A percentile compares a stretch with the other conserved stretches of the same genome.
phyloP scores from a whole-genome alignment of 2,113 vertebrate genomes.

The Phrynosoma platyrhinos region DNA sequence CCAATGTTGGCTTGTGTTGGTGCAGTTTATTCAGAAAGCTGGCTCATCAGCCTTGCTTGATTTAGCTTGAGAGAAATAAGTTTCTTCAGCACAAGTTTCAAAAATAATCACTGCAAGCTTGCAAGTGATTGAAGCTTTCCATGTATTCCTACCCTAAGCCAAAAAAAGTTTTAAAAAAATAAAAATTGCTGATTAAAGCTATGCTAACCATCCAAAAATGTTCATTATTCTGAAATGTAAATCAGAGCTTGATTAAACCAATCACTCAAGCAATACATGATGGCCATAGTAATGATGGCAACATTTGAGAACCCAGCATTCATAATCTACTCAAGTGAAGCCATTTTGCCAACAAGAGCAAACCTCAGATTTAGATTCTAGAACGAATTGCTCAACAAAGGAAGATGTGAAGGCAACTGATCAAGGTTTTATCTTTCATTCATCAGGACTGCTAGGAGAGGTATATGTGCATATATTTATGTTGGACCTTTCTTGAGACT shows the following conservation, averaged over 20 bases:
- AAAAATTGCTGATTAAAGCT: constrained; percentile 35
- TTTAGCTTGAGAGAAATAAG: constrained; percentile 36
- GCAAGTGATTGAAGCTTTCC: background rate
- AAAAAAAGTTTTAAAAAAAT: background rate
- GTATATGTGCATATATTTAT: background rate
- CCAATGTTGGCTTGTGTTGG: constrained; percentile 74
- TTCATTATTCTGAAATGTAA: background rate
- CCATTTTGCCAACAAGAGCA: constrained; percentile 2
- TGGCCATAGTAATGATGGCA: constrained; percentile 36
- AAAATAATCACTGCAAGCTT: constrained; percentile 23
- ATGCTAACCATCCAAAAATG: constrained; percentile 5
- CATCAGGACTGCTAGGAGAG: background rate
- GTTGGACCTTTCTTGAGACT: background rate
- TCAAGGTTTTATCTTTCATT: background rate
- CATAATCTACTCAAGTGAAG: background rate
- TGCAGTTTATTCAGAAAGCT: constrained; percentile 78
- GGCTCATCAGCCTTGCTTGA: constrained; percentile 66
- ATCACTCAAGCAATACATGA: constrained; percentile 38
- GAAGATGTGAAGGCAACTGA: background rate
- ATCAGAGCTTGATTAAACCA: constrained; percentile 52
- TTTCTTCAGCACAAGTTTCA: constrained; percentile 34
- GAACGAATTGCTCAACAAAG: constrained; percentile 5
- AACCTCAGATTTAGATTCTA: background rate
- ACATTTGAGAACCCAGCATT: background rate
- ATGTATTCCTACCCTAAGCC: background rate